Percentiles rank a stretch among this genome's conserved stretches.
phyloP scores from a whole-genome alignment of 2,888 invertebrate species.

The Rosalia funebris region DNA sequence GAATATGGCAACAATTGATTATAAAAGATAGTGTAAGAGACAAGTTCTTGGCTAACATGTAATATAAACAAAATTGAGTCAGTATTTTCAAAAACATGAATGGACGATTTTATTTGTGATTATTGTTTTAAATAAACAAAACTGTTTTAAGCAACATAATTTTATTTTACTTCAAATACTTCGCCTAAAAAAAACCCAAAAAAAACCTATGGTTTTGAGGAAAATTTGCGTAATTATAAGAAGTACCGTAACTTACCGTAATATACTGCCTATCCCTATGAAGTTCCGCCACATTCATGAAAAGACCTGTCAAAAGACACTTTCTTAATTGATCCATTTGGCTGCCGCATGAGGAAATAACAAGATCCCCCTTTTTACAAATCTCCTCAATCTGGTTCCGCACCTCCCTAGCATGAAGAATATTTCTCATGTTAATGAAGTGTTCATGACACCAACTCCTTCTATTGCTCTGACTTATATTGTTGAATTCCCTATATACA shows the following conservation, averaged over 20 bases:
- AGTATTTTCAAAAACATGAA: no score
- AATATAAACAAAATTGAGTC: no score
- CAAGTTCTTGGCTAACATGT: no score
- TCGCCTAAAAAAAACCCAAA: no score
- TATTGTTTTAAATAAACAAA: no score
- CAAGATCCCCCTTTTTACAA: constrained; percentile 68
- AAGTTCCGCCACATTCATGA: constrained; percentile 87
- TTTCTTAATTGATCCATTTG: constrained; percentile 76
- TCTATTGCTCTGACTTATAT: constrained; percentile 69
- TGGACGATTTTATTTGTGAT: no score
- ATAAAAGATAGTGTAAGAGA: no score
- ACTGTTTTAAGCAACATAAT: no score
- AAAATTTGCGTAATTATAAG: no score
- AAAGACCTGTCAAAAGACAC: constrained; percentile 83
- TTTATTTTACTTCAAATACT: no score
- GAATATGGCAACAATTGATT: no score
- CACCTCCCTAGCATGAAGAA: constrained; percentile 83
- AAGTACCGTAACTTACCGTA: constrained; percentile 71
- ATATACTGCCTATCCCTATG: constrained; percentile 76
- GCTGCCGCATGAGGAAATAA: constrained; percentile 72
- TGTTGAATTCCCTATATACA: constrained; percentile 82
- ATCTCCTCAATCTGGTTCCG: constrained; percentile 81
- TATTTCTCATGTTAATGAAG: constrained; percentile 84
- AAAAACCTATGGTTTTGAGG: no score
- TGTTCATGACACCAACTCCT: constrained; percentile 88